These are phyloP conservation scores for Acanthoscelides obtectus DNA, from an alignment of 2,888 invertebrate genomes.

Conservation along the genomic window DNA sequence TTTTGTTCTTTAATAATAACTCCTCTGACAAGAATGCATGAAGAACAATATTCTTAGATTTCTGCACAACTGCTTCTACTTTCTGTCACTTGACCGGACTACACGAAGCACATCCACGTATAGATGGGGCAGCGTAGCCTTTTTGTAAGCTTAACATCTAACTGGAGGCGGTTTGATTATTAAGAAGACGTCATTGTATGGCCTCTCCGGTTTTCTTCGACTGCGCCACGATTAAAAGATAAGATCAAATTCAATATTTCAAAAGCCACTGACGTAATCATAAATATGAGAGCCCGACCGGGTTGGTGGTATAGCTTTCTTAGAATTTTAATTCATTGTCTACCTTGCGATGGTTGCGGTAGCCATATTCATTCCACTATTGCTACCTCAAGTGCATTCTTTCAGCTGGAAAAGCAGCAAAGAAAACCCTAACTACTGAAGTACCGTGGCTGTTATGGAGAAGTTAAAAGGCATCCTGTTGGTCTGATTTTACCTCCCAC, in stretches of 20 bases:
- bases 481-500: too few species aligned
- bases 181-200: not conserved
- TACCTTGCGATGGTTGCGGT: not conserved
- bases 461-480: too few species aligned
- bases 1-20: too few species aligned
- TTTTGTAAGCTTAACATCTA: not conserved
- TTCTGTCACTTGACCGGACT: not conserved
- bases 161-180: not conserved
- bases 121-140: not conserved
- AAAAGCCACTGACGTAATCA: constrained; percentile 33
- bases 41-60: too few species aligned
- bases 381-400: not conserved
- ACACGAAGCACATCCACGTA: not conserved
- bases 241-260: constrained; percentile 40
- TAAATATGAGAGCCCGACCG: constrained; percentile 33
- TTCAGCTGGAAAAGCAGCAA: too few species aligned
- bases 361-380: not conserved
- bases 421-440: too few species aligned
- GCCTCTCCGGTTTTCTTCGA: constrained; percentile 11
- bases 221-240: constrained; percentile 31
- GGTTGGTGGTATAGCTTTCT: constrained; percentile 37
- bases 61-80: too few species aligned
- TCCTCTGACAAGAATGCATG: too few species aligned
- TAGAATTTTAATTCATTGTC: constrained; percentile 40
- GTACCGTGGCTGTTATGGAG: too few species aligned